Conservation (phyloP, 2,113 vertebrate species). For the Sorex araneus region DNA sequence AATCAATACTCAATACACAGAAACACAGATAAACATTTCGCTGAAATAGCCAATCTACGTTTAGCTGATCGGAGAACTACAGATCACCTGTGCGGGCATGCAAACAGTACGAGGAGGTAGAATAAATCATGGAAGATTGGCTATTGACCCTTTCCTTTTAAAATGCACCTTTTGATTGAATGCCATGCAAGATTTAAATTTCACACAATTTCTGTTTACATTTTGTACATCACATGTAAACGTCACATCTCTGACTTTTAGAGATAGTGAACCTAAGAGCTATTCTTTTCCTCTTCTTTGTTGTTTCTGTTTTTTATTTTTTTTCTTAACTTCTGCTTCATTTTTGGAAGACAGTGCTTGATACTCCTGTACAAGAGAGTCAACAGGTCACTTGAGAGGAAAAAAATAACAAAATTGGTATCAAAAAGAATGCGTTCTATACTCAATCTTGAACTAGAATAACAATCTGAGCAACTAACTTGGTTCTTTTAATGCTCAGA, state of each 20-base stretch:
- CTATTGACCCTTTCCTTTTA: slow-evolving; percentile 8
- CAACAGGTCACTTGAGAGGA: slow-evolving; percentile 51
- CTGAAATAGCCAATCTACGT: slow-evolving; percentile 57
- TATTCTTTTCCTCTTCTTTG: neutral
- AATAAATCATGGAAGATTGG: slow-evolving; percentile 13
- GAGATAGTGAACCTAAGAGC: neutral
- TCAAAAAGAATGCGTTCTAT: slow-evolving; percentile 41
- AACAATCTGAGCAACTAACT: slow-evolving; percentile 45
- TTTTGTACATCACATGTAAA: slow-evolving; percentile 41
- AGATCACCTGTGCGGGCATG: slow-evolving; percentile 49
- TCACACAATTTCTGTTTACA: slow-evolving; percentile 18
- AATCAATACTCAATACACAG: slow-evolving; percentile 40
- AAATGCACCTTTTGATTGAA: slow-evolving; percentile 36
- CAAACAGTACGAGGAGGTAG: neutral
- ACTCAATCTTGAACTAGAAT: slow-evolving; percentile 37
- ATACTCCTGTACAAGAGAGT: slow-evolving; percentile 41
- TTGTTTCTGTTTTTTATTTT: neutral
- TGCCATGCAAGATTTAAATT: slow-evolving; percentile 37
- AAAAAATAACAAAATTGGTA: neutral
- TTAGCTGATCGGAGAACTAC: neutral
- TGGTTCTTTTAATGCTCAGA: slow-evolving; percentile 31
- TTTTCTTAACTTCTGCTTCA: slow-evolving; percentile 9
- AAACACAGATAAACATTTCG: slow-evolving; percentile 51
- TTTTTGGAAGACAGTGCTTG: slow-evolving; percentile 49
- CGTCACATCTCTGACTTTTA: slow-evolving; percentile 24